A percentile compares a stretch with the other conserved stretches of the same genome.
These are phyloP conservation scores for Rhinatrema bivittatum DNA, from an alignment of 2,797 vertebrate genomes.

Conservation along the genomic window DNA sequence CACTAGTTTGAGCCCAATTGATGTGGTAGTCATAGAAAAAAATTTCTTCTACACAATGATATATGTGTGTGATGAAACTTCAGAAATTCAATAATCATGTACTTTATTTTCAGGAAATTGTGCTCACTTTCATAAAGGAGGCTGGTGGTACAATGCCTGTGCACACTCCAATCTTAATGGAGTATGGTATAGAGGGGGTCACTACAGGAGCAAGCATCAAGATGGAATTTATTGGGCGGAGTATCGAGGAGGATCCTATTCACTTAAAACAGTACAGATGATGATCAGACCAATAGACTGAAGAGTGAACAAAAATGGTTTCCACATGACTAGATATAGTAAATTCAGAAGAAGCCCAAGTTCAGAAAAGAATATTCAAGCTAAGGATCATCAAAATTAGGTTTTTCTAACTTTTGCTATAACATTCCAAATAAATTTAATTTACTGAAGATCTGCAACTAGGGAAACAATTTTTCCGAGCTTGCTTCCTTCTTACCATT, in stretches of 20 bases:
- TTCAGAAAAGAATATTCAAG: no score
- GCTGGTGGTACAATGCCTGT: constrained; percentile 95
- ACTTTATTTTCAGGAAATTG: constrained; percentile 74
- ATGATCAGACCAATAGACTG: constrained; percentile 94
- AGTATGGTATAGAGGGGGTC: constrained; percentile 88
- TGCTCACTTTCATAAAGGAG: constrained; percentile 92
- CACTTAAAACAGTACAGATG: constrained; percentile 84
- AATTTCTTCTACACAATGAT: no score
- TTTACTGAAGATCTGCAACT: constrained; percentile 18
- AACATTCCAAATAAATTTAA: no score
- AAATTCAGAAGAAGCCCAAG: no score
- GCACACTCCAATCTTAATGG: constrained; percentile 92
- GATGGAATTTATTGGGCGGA: constrained; percentile 97
- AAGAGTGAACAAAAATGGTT: constrained; percentile 13
- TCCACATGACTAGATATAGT: no score
- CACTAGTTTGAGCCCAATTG: no score
- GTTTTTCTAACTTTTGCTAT: constrained; percentile 16
- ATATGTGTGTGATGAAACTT: no score
- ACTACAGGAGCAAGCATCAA: constrained; percentile 92
- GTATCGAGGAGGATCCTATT: constrained; percentile 93
- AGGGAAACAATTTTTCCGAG: no score
- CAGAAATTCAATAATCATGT: no score
- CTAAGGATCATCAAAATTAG: background rate
- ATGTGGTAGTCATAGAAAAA: no score
- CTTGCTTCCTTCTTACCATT: no score